phyloP scores from a whole-genome alignment of 2,888 invertebrate genomes.

The Palloptera scutellata region DNA sequence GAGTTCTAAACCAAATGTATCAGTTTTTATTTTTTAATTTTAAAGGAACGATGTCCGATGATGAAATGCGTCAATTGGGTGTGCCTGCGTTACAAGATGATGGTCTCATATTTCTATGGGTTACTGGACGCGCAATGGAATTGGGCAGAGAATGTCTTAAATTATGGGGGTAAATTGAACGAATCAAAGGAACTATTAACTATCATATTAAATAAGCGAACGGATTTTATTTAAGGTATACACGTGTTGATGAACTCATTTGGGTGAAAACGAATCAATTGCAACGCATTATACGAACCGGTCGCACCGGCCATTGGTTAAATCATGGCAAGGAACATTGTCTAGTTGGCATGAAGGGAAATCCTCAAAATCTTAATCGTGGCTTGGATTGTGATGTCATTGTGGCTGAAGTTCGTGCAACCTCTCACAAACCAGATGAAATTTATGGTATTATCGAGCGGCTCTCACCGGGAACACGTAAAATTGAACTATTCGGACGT shows the following conservation, averaged over 20 bases:
- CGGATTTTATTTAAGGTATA: conserved; percentile 67
- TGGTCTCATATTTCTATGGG: conserved; percentile 97
- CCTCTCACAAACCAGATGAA: conserved; percentile 98
- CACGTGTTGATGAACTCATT: conserved; percentile 94
- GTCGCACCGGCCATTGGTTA: conserved; percentile 97
- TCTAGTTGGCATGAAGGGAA: conserved; percentile 94
- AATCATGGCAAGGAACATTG: conserved; percentile 99
- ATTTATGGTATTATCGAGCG: conserved; percentile 98
- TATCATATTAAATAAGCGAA: not conserved
- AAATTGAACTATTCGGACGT: conserved; percentile 95
- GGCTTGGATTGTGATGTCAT: conserved; percentile 98
- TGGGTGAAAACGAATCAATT: conserved; percentile 99
- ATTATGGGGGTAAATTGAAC: conserved; percentile 78
- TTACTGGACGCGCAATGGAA: conserved; percentile 87
- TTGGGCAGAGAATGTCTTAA: conserved; percentile 94
- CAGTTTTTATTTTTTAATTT: not conserved
- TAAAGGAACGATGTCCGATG: conserved; percentile 89
- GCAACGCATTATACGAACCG: conserved; percentile 95
- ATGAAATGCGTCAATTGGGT: conserved; percentile 95
- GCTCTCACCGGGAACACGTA: conserved; percentile 94
- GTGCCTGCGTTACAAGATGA: conserved; percentile 95
- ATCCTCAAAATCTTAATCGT: conserved; percentile 87
- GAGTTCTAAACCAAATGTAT: not conserved
- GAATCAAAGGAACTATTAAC: not conserved
- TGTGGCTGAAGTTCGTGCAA: conserved; percentile 96